Evolutionary conservation across 2,797 vertebrate genomes (phyloP).

Genomic region (Aldrovandia affinis): DNA sequence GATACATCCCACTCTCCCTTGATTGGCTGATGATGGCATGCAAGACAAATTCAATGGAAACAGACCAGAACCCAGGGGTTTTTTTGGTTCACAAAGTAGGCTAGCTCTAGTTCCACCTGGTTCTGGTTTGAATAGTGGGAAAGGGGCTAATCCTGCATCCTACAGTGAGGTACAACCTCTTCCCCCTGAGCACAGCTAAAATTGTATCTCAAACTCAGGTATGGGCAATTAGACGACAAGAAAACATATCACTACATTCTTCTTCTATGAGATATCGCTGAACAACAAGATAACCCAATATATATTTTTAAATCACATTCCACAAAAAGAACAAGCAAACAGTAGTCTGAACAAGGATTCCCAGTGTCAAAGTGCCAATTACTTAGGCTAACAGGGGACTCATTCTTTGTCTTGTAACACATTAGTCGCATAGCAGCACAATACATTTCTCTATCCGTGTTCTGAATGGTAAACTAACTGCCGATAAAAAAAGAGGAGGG

Average conservation of each 20-base stretch:
- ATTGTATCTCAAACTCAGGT: too few relatives aligned
- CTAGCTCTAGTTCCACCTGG: not conserved
- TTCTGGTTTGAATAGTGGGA: not conserved
- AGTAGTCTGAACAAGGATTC: not conserved
- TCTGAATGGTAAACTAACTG: not conserved
- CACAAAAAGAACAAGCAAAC: not conserved
- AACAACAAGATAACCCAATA: not conserved
- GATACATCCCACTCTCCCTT: too few relatives aligned
- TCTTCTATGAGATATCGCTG: not conserved
- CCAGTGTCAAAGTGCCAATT: not conserved
- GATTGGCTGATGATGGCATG: too few relatives aligned
- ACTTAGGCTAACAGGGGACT: not conserved
- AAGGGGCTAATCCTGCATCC: not conserved
- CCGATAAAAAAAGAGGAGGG: not conserved
- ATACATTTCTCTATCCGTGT: not conserved
- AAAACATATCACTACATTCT: not conserved
- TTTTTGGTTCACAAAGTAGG: not conserved
- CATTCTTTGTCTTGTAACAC: not conserved
- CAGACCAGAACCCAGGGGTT: not conserved
- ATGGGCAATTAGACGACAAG: not conserved
- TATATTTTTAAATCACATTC: not conserved
- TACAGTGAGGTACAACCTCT: not conserved
- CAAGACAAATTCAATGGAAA: not conserved
- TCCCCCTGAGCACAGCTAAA: too few relatives aligned
- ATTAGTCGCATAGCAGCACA: not conserved